Percentiles rank a stretch among this genome's conserved stretches.
These are phyloP conservation scores for Camponotus floridanus DNA, from an alignment of 1,140 invertebrate genomes.

Conservation along the genomic window DNA sequence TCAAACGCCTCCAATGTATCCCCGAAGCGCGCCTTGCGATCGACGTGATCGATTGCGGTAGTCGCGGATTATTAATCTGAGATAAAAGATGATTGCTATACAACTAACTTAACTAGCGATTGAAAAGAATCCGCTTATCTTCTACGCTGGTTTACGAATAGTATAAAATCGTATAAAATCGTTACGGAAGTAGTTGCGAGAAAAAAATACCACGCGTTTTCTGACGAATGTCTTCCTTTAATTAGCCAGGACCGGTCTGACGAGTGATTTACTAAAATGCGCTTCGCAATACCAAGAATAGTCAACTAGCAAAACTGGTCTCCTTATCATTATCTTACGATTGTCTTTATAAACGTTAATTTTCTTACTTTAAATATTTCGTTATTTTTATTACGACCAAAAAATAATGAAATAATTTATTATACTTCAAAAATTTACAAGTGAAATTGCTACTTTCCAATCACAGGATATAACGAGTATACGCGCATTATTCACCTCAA, in stretches of 20 bases:
- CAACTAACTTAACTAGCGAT: conserved; percentile 1
- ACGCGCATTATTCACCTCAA: neutral
- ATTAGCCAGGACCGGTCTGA: conserved; percentile 45
- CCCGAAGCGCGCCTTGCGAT: conserved; percentile 14
- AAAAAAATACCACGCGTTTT: conserved; percentile 22
- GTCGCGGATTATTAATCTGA: conserved; percentile 57
- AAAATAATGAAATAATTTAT: neutral
- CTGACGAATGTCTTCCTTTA: conserved; percentile 44
- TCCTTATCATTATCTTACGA: neutral
- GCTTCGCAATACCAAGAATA: neutral
- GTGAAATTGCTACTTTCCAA: neutral
- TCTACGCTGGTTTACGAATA: neutral
- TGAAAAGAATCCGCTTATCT: conserved; percentile 31
- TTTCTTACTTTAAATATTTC: neutral
- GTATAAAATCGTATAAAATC: conserved; percentile 42
- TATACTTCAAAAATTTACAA: neutral
- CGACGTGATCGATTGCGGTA: conserved; percentile 37
- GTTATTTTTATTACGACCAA: neutral
- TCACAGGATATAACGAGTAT: neutral
- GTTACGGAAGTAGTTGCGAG: conserved; percentile 16
- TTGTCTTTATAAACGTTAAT: neutral
- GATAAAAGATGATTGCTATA: conserved; percentile 39
- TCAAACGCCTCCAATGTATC: conserved; percentile 28
- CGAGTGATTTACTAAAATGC: conserved; percentile 29
- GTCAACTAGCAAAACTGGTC: neutral